phyloP scores from a whole-genome alignment of 1,140 invertebrate species.

The Drosophila suzukii region DNA sequence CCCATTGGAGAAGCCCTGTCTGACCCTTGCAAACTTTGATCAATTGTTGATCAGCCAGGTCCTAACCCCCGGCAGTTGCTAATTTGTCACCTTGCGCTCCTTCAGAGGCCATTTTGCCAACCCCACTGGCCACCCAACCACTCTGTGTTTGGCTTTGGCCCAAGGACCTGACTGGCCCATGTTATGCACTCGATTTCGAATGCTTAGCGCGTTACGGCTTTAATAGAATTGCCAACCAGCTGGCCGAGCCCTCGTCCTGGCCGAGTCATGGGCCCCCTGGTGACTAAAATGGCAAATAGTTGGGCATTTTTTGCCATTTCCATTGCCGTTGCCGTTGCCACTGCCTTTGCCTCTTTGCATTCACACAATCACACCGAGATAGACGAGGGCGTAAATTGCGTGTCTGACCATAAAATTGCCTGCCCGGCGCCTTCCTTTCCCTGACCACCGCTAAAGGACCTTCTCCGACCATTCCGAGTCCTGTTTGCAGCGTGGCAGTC shows the following conservation, averaged over 20 bases:
- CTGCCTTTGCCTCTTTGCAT: constrained; percentile 65
- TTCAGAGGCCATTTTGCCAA: constrained; percentile 2
- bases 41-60: constrained; percentile 9
- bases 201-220: constrained; percentile 69
- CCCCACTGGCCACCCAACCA: neutral
- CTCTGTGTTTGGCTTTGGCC: constrained; percentile 10
- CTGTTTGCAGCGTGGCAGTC: constrained; percentile 62
- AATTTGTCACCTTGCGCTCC: constrained; percentile 4
- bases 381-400: constrained; percentile 67
- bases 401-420: constrained; percentile 78
- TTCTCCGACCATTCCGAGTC: constrained; percentile 61
- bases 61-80: constrained; percentile 7
- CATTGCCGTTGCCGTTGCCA: constrained; percentile 1
- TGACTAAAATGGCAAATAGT: constrained; percentile 77
- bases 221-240: constrained; percentile 68
- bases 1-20: neutral
- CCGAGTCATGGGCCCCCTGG: constrained; percentile 46
- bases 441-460: constrained; percentile 46
- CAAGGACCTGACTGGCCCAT: constrained; percentile 24
- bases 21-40: neutral
- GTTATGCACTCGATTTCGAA: constrained; percentile 36
- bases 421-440: constrained; percentile 12
- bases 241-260: constrained; percentile 21
- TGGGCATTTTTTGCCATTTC: constrained; percentile 64
- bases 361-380: constrained; percentile 46